Conservation (phyloP, 2,888 invertebrate species). For the Toxonevra muliebris region DNA sequence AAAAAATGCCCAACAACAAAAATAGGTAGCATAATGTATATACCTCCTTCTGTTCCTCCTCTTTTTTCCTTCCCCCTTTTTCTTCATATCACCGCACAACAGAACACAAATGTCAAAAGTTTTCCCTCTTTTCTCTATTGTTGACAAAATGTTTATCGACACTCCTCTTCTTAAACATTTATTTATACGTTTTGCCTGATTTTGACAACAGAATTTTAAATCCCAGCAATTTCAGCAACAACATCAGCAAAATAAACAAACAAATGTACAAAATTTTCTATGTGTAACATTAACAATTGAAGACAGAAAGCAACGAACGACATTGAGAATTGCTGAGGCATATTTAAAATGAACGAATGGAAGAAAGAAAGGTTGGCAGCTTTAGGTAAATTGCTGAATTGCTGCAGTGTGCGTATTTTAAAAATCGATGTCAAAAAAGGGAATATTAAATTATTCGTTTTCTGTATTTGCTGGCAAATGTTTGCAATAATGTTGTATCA, state of each 20-base stretch:
- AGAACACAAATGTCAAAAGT: not conserved
- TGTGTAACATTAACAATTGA: not conserved
- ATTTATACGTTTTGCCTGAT: constrained; percentile 2
- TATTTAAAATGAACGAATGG: not conserved
- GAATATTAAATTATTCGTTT: no score
- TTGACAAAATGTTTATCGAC: not conserved
- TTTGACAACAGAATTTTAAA: constrained; percentile 1
- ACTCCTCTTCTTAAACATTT: not conserved
- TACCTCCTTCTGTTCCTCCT: no score
- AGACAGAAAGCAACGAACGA: not conserved
- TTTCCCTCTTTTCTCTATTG: not conserved
- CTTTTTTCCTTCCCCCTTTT: no score
- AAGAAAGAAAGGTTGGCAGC: no score
- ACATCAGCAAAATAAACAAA: not conserved
- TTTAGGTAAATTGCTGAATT: no score
- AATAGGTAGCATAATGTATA: no score
- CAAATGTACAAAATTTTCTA: not conserved
- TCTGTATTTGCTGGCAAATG: no score
- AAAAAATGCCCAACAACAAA: not conserved
- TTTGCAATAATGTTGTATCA: no score
- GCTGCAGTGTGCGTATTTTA: no score
- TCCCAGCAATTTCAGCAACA: not conserved
- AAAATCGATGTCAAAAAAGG: no score
- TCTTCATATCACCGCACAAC: no score
- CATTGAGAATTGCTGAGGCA: not conserved